Evolutionary conservation across 2,888 invertebrate genomes (phyloP).

Genomic region (Danaus chrysippus): DNA sequence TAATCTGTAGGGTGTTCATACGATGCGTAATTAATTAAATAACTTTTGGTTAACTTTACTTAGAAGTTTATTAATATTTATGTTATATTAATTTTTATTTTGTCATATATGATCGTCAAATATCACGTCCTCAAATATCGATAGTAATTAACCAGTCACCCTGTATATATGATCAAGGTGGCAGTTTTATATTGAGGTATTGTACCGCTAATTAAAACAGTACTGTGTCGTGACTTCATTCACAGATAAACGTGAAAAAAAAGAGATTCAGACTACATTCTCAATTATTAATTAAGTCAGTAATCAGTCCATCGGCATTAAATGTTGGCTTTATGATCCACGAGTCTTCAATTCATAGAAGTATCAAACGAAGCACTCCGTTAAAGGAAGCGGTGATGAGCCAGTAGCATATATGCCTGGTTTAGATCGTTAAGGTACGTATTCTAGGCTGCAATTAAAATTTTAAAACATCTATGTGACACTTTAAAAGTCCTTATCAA

Average conservation of each 20-base stretch:
- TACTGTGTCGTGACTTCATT: background rate
- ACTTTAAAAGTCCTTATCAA: constrained; percentile 2
- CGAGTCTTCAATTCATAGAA: too few relatives aligned
- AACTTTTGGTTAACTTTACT: too few relatives aligned
- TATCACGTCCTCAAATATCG: too few relatives aligned
- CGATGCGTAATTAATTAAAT: too few relatives aligned
- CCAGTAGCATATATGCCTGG: constrained; percentile 30
- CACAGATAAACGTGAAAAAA: background rate
- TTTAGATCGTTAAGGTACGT: constrained; percentile 28
- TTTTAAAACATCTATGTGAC: constrained; percentile 13
- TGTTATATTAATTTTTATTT: too few relatives aligned
- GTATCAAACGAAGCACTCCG: background rate
- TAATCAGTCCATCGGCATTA: background rate
- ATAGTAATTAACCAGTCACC: too few relatives aligned
- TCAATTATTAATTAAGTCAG: background rate
- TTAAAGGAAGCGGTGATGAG: constrained; percentile 13
- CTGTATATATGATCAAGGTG: too few relatives aligned
- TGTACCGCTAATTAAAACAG: too few relatives aligned
- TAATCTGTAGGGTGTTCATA: too few relatives aligned
- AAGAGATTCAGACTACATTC: background rate
- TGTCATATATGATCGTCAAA: too few relatives aligned
- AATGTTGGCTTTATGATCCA: background rate
- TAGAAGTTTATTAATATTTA: too few relatives aligned
- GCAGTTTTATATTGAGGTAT: too few relatives aligned
- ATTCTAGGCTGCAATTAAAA: constrained; percentile 21